Base-by-base conservation (phyloP, 2,113 vertebrate species). In the Macaca nemestrina region DNA sequence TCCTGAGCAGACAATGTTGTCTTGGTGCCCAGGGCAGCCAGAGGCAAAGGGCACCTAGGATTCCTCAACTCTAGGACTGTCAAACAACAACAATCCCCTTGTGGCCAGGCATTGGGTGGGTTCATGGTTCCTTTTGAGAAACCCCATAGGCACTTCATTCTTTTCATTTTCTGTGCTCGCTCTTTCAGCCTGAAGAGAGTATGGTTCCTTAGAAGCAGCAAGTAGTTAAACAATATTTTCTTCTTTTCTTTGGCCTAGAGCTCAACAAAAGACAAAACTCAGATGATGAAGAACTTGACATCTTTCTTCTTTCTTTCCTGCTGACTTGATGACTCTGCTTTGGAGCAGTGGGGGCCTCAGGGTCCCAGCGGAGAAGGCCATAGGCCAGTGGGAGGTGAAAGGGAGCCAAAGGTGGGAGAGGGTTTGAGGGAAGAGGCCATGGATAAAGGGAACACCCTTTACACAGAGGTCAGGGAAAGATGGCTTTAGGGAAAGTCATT, bases 361-460 rank as follows among this genome's bases (percentile, higher is more conserved):
- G 3, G 18, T 67, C 22, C 48, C 32, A 14, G 16, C 32, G 23
- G 16, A 81, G 40, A n/a, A n/a, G 23, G 18, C 35, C 1, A 1
- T 2, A 8, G 8, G 48, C 12, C 2, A 0, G 20, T 0, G 4
- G 40, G 20, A 8, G 13, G 13, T 7, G 9, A 38, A 59, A 2
- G 16, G 23, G 25, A 55, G 2, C 17, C 35, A 2, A 25, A 61
- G 22, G 6, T 27, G 45, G 38, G 64, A 40, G 25, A 18, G 3
- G 5, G 14, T 30, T 85, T 18, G 11, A 5, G 55, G 32, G 27
- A 43, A 57, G 82, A 52, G 9, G 10, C 0, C 5, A 20, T 13
- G 35, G 40, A 3, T 11, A 23, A 18, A 20, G 3, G 35, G 4
- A 17, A 18, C 0, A 59, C 4, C 48, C 12, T 68, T 32, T 20